These are phyloP conservation scores for Cheilosia scutellata DNA, from an alignment of 2,888 invertebrate genomes.

Conservation along the genomic window DNA sequence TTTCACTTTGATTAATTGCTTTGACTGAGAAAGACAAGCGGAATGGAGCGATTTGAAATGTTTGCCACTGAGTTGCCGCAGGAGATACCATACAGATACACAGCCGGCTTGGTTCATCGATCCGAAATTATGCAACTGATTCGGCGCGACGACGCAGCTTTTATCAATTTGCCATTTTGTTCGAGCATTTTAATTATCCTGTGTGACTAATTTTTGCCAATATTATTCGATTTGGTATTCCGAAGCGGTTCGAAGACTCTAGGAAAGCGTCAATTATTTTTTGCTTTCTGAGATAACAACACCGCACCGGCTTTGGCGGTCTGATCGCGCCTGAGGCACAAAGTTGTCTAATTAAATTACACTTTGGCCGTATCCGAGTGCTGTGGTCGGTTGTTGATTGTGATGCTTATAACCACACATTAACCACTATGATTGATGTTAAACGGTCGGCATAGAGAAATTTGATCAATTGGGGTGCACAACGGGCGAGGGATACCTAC, in stretches of 20 bases:
- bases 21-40: slow-evolving; percentile 35
- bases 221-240: slow-evolving; percentile 50
- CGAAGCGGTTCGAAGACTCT: slow-evolving; percentile 13
- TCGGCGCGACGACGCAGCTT: slow-evolving; percentile 30
- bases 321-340: slow-evolving; percentile 37
- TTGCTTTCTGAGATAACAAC: slow-evolving; percentile 28
- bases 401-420: slow-evolving; percentile 46
- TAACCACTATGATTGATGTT: slow-evolving; percentile 54
- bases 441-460: slow-evolving; percentile 61
- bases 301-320: slow-evolving; percentile 1
- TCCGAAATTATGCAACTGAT: slow-evolving; percentile 63
- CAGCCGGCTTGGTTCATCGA: slow-evolving; percentile 46
- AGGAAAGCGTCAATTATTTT: slow-evolving; percentile 63
- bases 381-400: slow-evolving; percentile 13
- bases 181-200: slow-evolving; percentile 44
- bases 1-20: slow-evolving; percentile 66
- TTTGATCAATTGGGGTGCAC: slow-evolving; percentile 64
- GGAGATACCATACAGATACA: slow-evolving; percentile 15
- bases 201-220: slow-evolving; percentile 46
- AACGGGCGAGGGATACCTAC: slow-evolving; percentile 17
- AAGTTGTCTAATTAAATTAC: slow-evolving; percentile 74
- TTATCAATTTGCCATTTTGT: slow-evolving; percentile 61
- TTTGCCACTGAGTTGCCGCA: slow-evolving; percentile 53
- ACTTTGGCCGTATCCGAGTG: slow-evolving; percentile 44
- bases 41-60: slow-evolving; percentile 29